These are phyloP conservation scores for Coptotermes formosanus DNA, from an alignment of 1,140 invertebrate genomes.

Conservation along the genomic window DNA sequence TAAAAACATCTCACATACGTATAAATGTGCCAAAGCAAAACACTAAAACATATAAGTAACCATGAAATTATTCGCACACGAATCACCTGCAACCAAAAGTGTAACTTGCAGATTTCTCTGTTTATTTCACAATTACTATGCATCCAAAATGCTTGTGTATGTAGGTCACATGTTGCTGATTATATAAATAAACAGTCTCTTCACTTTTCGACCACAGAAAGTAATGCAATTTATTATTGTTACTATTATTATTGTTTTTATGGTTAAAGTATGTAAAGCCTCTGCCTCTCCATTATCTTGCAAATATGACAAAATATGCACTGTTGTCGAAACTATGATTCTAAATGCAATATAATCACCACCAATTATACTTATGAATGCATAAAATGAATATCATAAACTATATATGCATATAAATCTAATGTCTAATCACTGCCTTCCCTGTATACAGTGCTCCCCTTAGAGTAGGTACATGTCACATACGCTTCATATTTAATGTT, in stretches of 20 bases:
- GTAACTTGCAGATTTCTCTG: too few relatives aligned
- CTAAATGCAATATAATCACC: not conserved
- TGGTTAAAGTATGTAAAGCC: too few relatives aligned
- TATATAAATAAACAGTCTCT: not conserved
- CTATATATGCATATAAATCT: not conserved
- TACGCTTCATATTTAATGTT: too few relatives aligned
- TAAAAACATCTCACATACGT: not conserved
- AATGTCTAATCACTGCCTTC: not conserved
- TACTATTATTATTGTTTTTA: not conserved
- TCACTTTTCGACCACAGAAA: not conserved
- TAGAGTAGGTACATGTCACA: too few relatives aligned
- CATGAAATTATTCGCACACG: too few relatives aligned
- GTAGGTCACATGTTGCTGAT: not conserved
- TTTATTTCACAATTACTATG: not conserved
- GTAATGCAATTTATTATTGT: not conserved
- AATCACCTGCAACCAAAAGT: too few relatives aligned
- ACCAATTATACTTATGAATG: not conserved
- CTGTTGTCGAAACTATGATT: not conserved
- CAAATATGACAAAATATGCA: conserved; percentile 5
- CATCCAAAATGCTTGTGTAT: not conserved
- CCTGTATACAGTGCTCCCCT: not conserved
- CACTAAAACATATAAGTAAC: too few relatives aligned
- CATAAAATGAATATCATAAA: not conserved
- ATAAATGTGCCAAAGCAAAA: too few relatives aligned
- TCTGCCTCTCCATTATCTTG: not conserved